Evolutionary conservation across 2,113 vertebrate species (phyloP).

Genomic region (Petroica traversi): DNA sequence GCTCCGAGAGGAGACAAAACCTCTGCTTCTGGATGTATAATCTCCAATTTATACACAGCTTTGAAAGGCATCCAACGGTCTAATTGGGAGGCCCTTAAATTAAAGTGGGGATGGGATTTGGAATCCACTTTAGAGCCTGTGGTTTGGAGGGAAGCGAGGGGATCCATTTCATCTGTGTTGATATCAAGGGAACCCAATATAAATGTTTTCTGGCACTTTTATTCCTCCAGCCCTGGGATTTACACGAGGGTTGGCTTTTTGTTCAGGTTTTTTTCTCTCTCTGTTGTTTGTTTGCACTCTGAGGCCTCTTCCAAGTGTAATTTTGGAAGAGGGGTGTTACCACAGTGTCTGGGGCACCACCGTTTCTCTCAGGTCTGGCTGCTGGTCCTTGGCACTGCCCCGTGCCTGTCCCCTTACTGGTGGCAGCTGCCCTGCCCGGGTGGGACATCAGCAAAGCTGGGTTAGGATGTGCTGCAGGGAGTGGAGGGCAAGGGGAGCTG

Average conservation of each 20-base stretch:
- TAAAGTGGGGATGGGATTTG: conserved; percentile 54
- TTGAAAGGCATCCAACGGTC: conserved; percentile 47
- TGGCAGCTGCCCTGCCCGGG: not conserved
- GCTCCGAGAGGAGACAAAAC: not conserved
- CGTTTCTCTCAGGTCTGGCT: not conserved
- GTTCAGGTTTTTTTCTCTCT: not conserved
- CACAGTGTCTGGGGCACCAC: not conserved
- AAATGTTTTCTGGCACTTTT: conserved; percentile 44
- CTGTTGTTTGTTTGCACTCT: not conserved
- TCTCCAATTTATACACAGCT: conserved; percentile 40
- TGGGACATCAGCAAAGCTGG: fast-evolving
- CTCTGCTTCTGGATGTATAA: conserved; percentile 21
- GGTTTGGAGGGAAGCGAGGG: conserved; percentile 43
- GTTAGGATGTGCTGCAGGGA: not conserved
- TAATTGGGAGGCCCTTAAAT: conserved; percentile 61
- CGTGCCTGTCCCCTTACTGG: not conserved
- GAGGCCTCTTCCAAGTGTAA: not conserved
- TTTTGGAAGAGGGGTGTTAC: not conserved
- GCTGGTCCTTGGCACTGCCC: not conserved
- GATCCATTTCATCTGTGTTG: conserved; percentile 58
- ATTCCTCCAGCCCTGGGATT: conserved; percentile 26
- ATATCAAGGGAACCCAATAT: conserved; percentile 29
- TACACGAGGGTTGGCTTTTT: conserved; percentile 11
- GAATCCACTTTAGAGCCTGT: conserved; percentile 55
- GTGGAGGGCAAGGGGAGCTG: not conserved